Conservation (phyloP, 2,888 invertebrate species). For the Harmothoe impar region DNA sequence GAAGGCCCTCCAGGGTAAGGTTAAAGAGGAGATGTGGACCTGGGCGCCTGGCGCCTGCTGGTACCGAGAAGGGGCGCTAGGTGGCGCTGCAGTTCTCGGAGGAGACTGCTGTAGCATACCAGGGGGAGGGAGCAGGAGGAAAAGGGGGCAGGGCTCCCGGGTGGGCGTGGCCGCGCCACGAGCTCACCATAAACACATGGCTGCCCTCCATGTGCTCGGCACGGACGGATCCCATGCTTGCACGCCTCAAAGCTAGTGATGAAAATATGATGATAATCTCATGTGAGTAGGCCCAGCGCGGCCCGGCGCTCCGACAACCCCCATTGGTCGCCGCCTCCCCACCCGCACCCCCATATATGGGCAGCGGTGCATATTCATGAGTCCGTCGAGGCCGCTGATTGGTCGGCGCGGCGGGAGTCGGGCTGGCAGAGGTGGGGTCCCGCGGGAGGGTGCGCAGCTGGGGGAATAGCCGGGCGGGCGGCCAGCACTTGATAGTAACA, state of each 20-base stretch:
- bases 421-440: constrained; percentile 41
- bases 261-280: constrained; percentile 59
- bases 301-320: background rate
- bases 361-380: constrained; percentile 60
- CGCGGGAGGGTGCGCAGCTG: constrained; percentile 57
- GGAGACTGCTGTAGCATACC: background rate
- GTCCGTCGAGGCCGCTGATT: constrained; percentile 60
- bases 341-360: constrained; percentile 27
- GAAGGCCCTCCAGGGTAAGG: constrained; percentile 18
- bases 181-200: constrained; percentile 28
- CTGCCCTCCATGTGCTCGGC: constrained; percentile 34
- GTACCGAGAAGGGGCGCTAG: constrained; percentile 1
- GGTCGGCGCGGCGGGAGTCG: constrained; percentile 47
- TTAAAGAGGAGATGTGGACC: constrained; percentile 47
- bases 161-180: constrained; percentile 45
- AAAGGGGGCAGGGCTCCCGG: background rate
- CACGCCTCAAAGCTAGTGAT: background rate
- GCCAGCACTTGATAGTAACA: constrained; percentile 63
- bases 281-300: constrained; percentile 46
- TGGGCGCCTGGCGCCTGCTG: background rate
- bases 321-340: constrained; percentile 52
- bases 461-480: constrained; percentile 47
- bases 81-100: background rate
- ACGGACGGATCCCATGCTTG: background rate
- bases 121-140: background rate